Evolutionary conservation across 1,140 invertebrate species (phyloP).

Genomic region (Littorina saxatilis): DNA sequence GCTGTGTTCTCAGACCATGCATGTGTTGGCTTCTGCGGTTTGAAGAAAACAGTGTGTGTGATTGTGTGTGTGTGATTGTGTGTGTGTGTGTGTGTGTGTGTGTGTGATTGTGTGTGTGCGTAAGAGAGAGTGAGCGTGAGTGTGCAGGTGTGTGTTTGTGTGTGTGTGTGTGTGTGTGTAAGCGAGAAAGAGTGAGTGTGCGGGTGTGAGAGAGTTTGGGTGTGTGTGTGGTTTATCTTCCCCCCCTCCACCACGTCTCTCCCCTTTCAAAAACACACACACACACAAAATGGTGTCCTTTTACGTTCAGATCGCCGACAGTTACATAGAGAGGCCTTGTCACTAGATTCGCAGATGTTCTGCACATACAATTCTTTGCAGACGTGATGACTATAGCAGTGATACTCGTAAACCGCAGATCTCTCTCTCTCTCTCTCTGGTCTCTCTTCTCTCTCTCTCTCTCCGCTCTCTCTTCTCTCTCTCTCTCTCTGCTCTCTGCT

Average conservation of each 20-base stretch:
- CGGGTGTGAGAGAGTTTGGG: background rate
- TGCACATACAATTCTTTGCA: background rate
- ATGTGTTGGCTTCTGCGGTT: no score
- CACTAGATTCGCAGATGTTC: background rate
- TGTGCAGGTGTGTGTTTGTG: background rate
- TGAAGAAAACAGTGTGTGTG: background rate
- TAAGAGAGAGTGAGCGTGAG: background rate
- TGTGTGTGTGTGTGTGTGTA: background rate
- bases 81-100: background rate
- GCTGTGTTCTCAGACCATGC: no score
- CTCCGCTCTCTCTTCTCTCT: background rate
- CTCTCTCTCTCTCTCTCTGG: background rate
- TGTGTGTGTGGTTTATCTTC: background rate
- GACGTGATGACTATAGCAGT: no score
- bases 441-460: background rate
- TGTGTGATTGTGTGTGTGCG: background rate
- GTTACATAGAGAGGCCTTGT: background rate
- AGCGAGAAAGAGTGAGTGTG: background rate
- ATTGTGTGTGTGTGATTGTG: background rate
- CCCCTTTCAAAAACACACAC: background rate
- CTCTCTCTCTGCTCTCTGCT: conserved; percentile 3
- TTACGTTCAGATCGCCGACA: background rate
- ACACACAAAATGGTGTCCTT: no score
- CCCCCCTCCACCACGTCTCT: background rate
- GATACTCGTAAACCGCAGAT: background rate